Evolutionary conservation across 2,888 invertebrate genomes (phyloP), one percentile per base, ranked within the genome.

Genomic region (Netelia inedita): DNA sequence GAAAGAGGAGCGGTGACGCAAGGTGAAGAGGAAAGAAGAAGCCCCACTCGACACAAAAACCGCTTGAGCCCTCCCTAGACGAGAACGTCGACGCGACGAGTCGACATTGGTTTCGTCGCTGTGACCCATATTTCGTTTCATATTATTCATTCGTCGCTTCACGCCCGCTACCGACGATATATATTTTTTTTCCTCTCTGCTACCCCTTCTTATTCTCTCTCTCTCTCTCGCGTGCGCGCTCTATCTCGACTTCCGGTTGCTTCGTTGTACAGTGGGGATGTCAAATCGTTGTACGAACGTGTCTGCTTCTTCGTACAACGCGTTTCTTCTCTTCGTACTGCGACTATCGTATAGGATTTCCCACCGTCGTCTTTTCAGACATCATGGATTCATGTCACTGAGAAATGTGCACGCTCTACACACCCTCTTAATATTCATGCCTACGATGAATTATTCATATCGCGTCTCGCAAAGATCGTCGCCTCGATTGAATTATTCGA

Each of bases 11-110:
- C 21, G 23, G 53, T 14, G 5, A 53, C 14, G 16, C n/a, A n/a
- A 65, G 53, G 53, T 1, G 16, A 53, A 53, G 16, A 53, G 53
- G 53, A 53, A 53, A 16, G 53, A 16, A 16, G 16, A 16, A 78
- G 78, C 55, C 71, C 75, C 68, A 84, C 80, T 84, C 72, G 83
- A 81, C 76, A 84, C 76, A 80, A 84, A 84, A 84, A 84, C 75
- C 41, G 75, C 75, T 75, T 72, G 75, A 84, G 66, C 69, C 61
- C 75, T 80, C 71, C 41, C 73, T 28, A 76, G 73, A 73, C 73
- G 81, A 73, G 65, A 66, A 53, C 43, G 59, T 23, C 59, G 75
- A 53, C 72, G 75, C 63, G 78, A 78, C 66, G 16, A 68, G 53
- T 55, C 83, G 72, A 81, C 84, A 81, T 81, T 73, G 59, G 46